Conservation (phyloP, 2,797 vertebrate species). For the Odontamblyopus lacepedii region DNA sequence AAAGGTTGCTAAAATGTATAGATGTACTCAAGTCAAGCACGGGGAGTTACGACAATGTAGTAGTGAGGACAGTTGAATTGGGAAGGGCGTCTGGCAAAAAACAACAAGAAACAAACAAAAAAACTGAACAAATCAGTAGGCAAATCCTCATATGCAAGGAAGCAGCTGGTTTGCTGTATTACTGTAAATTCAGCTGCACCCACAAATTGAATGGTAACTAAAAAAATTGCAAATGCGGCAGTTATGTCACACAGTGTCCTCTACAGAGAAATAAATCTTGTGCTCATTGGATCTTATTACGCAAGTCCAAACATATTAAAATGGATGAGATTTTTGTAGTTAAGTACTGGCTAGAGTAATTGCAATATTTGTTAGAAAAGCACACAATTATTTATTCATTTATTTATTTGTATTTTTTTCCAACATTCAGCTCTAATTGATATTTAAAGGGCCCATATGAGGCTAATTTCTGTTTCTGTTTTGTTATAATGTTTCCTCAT, state of each 20-base stretch:
- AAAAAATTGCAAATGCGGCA: too few species aligned
- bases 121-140: not conserved
- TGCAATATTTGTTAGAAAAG: too few species aligned
- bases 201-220: too few species aligned
- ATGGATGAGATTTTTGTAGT: not conserved
- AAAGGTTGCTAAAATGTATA: not conserved
- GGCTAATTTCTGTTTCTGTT: too few species aligned
- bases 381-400: too few species aligned
- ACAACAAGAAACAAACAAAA: too few species aligned
- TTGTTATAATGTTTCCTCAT: too few species aligned
- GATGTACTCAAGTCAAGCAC: not conserved
- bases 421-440: not conserved
- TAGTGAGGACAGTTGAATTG: not conserved
- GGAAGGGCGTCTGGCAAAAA: not conserved
- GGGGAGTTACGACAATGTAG: not conserved
- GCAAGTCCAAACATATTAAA: not conserved
- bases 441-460: not conserved
- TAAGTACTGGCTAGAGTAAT: too few species aligned
- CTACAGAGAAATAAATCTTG: too few species aligned
- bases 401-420: not conserved
- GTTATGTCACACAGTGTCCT: too few species aligned
- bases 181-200: not conserved
- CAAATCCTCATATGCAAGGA: not conserved
- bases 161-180: not conserved
- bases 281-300: too few species aligned